Conservation (phyloP, 53 echinoderm and acorn worm species). For the Astropecten irregularis region DNA sequence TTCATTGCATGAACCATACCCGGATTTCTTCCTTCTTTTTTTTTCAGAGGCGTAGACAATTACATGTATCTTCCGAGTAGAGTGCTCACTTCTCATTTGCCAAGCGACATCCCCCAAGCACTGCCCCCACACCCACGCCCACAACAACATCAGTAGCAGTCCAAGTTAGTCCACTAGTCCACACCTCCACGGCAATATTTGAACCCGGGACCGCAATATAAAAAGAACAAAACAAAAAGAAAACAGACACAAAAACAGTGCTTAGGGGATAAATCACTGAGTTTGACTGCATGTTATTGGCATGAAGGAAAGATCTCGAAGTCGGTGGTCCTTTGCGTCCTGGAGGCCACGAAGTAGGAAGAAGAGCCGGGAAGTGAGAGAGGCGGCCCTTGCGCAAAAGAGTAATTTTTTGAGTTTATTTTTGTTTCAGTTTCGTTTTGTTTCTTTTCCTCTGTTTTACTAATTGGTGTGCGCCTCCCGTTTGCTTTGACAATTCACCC, state of each 20-base stretch:
- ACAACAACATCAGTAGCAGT: too few relatives aligned
- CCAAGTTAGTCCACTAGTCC: too few relatives aligned
- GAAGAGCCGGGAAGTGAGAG: conserved; percentile 26
- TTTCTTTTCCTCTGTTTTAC: background rate
- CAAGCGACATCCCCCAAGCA: background rate
- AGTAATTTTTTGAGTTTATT: conserved; percentile 40
- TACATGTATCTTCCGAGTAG: background rate
- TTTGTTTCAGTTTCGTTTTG: too few relatives aligned
- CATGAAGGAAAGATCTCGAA: conserved; percentile 53
- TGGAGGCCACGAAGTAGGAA: conserved; percentile 50
- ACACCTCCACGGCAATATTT: too few relatives aligned
- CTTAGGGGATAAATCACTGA: background rate
- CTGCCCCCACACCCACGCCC: background rate
- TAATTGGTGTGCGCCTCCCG: background rate
- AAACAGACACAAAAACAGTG: background rate
- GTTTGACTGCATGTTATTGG: conserved; percentile 42
- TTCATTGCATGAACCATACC: conserved; percentile 37
- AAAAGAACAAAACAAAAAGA: too few relatives aligned
- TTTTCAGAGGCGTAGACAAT: conserved; percentile 28
- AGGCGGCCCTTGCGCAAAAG: conserved; percentile 44
- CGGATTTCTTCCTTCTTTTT: conserved; percentile 29
- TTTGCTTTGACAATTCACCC: background rate
- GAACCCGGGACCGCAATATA: too few relatives aligned
- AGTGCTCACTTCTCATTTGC: background rate
- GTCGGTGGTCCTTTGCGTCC: conserved; percentile 58